These are phyloP conservation scores for Pediacus dermestoides DNA, from an alignment of 2,888 invertebrate genomes.

Conservation along the genomic window DNA sequence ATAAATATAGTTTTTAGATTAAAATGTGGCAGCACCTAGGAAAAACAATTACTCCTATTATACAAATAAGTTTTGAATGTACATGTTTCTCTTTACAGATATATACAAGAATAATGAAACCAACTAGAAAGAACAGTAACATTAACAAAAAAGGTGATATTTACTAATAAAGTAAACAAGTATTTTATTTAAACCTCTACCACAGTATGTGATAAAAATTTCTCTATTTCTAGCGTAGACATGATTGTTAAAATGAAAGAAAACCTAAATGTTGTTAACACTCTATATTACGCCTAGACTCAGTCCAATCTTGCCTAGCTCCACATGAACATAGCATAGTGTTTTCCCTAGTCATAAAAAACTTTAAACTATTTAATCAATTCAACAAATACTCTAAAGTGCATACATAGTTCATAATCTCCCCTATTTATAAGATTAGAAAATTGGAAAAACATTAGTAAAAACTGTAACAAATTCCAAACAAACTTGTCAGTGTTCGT, in stretches of 20 bases:
- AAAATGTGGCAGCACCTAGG: conserved; percentile 8
- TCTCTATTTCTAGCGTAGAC: conserved; percentile 9
- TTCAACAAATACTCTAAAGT: conserved; percentile 42
- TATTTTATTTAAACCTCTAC: conserved; percentile 6
- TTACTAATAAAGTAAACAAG: background rate
- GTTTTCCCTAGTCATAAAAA: too few relatives aligned
- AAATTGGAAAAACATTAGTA: conserved; percentile 41
- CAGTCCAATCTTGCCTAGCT: too few relatives aligned
- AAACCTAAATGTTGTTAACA: too few relatives aligned
- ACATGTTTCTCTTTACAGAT: conserved; percentile 13
- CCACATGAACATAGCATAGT: too few relatives aligned
- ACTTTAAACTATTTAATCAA: conserved; percentile 43
- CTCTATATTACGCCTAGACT: too few relatives aligned
- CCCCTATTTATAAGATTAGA: conserved; percentile 39
- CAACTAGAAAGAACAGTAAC: conserved; percentile 12
- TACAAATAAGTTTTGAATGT: conserved; percentile 13
- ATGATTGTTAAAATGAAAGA: too few relatives aligned
- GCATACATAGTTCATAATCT: conserved; percentile 35
- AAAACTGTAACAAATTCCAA: conserved; percentile 43
- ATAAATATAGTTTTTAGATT: conserved; percentile 5
- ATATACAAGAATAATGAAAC: conserved; percentile 13
- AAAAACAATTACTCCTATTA: conserved; percentile 13
- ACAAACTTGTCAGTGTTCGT: conserved; percentile 39
- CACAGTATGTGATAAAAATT: conserved; percentile 12
- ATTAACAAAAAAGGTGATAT: conserved; percentile 5